Conservation (phyloP, 2,113 vertebrate species). For the Mobula hypostoma region DNA sequence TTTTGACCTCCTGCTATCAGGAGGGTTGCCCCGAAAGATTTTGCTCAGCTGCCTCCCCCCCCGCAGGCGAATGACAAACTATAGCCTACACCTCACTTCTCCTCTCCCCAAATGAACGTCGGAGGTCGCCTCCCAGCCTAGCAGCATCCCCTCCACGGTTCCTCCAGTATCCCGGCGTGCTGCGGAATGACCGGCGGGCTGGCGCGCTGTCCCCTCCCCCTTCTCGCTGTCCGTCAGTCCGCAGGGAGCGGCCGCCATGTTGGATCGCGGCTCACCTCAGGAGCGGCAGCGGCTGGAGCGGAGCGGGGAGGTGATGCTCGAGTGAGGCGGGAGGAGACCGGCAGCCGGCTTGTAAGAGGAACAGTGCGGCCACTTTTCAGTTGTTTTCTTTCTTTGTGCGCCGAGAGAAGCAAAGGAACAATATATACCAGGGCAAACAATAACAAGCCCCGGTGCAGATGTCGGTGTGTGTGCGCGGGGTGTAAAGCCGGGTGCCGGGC, state of each 20-base stretch:
- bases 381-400: too few relatives aligned
- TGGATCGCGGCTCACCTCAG: not conserved
- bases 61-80: too few relatives aligned
- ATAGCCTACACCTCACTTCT: too few relatives aligned
- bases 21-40: too few relatives aligned
- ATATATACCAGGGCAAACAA: not conserved
- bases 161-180: constrained; percentile 16
- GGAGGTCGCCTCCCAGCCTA: not conserved
- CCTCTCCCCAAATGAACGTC: too few relatives aligned
- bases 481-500: too few relatives aligned
- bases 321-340: not conserved
- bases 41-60: too few relatives aligned
- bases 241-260: constrained; percentile 33
- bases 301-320: not conserved
- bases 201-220: not conserved
- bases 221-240: not conserved
- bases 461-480: too few relatives aligned
- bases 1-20: too few relatives aligned
- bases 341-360: too few relatives aligned
- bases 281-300: not conserved
- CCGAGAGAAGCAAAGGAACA: too few relatives aligned
- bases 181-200: not conserved
- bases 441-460: not conserved
- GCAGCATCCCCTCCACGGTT: not conserved
- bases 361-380: too few relatives aligned